Evolutionary conservation across 2,797 vertebrate genomes (phyloP), one percentile per base, ranked within the genome.

Genomic region (Chelonia mydas): DNA sequence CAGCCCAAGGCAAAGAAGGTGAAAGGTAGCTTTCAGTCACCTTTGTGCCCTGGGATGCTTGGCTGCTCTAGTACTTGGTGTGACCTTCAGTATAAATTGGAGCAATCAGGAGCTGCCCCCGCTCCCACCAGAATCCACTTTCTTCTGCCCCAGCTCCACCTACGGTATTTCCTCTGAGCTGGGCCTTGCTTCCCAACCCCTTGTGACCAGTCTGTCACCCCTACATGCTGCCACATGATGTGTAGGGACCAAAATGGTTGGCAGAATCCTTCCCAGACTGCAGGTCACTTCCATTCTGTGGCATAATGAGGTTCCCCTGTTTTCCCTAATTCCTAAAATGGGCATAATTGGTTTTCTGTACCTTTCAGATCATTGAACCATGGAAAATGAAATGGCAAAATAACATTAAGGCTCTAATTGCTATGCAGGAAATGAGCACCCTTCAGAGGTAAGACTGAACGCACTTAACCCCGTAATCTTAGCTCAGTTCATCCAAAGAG

Each of bases 401-500:
- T 68, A 68, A 68, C 17, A 37, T 21, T 65, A 65, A 68, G n/a
- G 54, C 21, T 65, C 95, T 95, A 97, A 94, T 96, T 91, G 78
- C 87, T 90, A 51, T 81, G 78, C 76, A 76, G 90, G 47, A 95
- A 93, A 95, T 0, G 5, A 94, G 81, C 55, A 81, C 49, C 47
- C 83, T 94, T n/a, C 53, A 83, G 91, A 92, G 81, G 86, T 89
- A 88, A 81, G 81, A 76, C 90, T 90, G 83, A 86, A 83, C 78
- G 19, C 23, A 1, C 81, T 88, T 91, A 90, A 89, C 9, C 68
- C 81, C 68, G 31, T 92, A 95, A 96, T 93, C 72, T 81, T 92
- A 89, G 83, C 15, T 90, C 81, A 92, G 77, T 87, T 80, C 61
- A 94, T 93, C 74, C 31, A 41, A 21, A 89, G 81, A 41, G 84